Conservation (phyloP, 2,888 invertebrate species). For the Rhabditophanes sp. region DNA sequence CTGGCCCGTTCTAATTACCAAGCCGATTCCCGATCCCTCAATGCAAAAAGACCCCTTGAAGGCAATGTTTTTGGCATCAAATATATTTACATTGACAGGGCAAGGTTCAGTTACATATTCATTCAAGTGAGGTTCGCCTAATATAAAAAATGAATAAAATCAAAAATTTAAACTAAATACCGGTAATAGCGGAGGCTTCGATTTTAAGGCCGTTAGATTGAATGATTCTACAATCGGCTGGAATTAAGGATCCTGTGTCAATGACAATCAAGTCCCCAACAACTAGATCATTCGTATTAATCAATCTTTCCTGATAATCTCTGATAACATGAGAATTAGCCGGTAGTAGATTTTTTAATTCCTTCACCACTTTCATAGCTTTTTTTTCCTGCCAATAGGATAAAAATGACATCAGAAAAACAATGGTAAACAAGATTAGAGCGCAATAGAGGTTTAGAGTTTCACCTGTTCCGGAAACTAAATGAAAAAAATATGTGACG, state of each 20-base stretch:
- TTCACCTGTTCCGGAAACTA: conserved; percentile 36
- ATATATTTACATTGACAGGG: conserved; percentile 23
- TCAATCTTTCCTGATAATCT: conserved; percentile 68
- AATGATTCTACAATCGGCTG: conserved; percentile 42
- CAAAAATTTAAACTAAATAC: conserved; percentile 10
- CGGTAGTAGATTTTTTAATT: conserved; percentile 27
- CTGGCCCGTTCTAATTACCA: conserved; percentile 37
- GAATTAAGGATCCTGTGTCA: conserved; percentile 28
- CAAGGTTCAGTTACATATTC: conserved; percentile 26
- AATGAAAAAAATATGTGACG: conserved; percentile 34
- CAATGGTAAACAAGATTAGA: conserved; percentile 31
- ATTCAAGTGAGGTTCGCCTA: conserved; percentile 15
- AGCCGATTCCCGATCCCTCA: conserved; percentile 39
- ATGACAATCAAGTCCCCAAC: conserved; percentile 42
- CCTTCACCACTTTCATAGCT: conserved; percentile 29
- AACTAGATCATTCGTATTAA: conserved; percentile 40
- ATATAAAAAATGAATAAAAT: conserved; percentile 4
- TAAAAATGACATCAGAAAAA: conserved; percentile 29
- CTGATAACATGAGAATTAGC: conserved; percentile 53
- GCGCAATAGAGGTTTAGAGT: conserved; percentile 38
- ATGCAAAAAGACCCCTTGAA: conserved; percentile 40
- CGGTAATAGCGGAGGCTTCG: conserved; percentile 33
- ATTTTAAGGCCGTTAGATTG: conserved; percentile 38
- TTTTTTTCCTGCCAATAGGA: conserved; percentile 39
- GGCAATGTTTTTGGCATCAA: conserved; percentile 35